A percentile compares a stretch with the other conserved stretches of the same genome.
Evolutionary conservation across 2,888 invertebrate species (phyloP).

Genomic region (Folsomia manolachei): DNA sequence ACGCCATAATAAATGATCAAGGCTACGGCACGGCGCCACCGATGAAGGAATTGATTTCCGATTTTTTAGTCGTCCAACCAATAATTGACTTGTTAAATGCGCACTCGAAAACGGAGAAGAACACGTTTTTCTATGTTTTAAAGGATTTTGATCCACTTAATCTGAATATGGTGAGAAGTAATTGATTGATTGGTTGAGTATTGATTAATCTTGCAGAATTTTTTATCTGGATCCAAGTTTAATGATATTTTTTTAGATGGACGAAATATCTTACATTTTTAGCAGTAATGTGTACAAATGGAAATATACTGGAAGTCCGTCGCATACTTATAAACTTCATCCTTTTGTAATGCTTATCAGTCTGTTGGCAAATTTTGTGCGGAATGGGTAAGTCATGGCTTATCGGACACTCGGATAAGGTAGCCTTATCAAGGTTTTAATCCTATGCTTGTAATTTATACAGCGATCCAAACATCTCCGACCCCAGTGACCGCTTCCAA

Average conservation of each 20-base stretch:
- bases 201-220: no score
- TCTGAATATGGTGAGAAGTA: conserved; percentile 39
- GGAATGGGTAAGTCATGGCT: conserved; percentile 39
- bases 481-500: conserved; percentile 34
- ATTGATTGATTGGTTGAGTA: neutral
- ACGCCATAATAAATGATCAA: neutral
- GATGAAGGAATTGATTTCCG: conserved; percentile 44
- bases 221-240: no score
- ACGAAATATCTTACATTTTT: conserved; percentile 49
- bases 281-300: conserved; percentile 46
- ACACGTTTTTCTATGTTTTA: conserved; percentile 49
- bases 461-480: conserved; percentile 46
- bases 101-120: conserved; percentile 42
- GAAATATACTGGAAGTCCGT: conserved; percentile 33
- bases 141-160: conserved; percentile 47
- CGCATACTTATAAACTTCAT: conserved; percentile 27
- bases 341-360: conserved; percentile 43
- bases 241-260: conserved; percentile 31
- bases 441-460: no score
- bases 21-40: conserved; percentile 44
- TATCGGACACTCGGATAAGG: no score
- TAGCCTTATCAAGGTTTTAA: no score
- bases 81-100: conserved; percentile 41
- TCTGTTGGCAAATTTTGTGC: conserved; percentile 45
- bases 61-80: conserved; percentile 46